A percentile compares a stretch with the other conserved stretches of the same genome.
phyloP scores from a whole-genome alignment of 2,797 vertebrate genomes.

The Cossypha polioptera region DNA sequence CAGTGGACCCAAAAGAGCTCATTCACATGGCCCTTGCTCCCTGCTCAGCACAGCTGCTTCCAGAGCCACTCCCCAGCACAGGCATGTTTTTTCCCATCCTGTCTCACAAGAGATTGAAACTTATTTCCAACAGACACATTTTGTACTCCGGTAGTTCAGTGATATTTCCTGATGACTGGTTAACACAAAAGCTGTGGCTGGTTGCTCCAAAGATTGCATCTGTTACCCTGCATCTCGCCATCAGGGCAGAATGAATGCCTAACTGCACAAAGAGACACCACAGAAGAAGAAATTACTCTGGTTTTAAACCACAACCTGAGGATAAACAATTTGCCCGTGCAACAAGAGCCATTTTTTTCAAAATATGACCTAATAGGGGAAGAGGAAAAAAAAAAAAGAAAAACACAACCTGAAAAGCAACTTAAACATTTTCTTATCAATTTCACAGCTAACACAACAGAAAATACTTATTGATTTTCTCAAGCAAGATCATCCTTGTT shows the following conservation, averaged over 20 bases:
- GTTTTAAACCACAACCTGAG: neutral
- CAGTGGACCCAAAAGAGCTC: neutral
- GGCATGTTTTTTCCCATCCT: neutral
- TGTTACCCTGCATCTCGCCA: conserved; percentile 18
- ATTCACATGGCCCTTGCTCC: neutral
- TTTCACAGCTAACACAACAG: neutral
- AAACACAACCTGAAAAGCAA: neutral
- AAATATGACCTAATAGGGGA: fast-evolving
- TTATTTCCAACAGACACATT: conserved; percentile 23
- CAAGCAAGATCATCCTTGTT: neutral
- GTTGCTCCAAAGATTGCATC: conserved; percentile 38
- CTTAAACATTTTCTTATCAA: neutral
- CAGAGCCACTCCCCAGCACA: neutral
- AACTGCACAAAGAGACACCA: neutral
- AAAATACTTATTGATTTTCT: neutral
- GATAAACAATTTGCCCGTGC: neutral
- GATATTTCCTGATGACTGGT: conserved; percentile 33
- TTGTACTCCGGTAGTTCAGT: neutral
- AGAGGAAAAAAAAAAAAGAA: too few relatives aligned
- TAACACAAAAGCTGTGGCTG: conserved; percentile 25
- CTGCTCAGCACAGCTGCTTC: neutral
- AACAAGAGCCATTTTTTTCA: neutral
- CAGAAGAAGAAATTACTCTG: neutral
- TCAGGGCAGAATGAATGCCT: neutral
- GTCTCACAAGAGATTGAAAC: neutral